A percentile compares a stretch with the other conserved stretches of the same genome.
phyloP scores from a whole-genome alignment of 2,113 vertebrate species.

The Callorhinus ursinus region DNA sequence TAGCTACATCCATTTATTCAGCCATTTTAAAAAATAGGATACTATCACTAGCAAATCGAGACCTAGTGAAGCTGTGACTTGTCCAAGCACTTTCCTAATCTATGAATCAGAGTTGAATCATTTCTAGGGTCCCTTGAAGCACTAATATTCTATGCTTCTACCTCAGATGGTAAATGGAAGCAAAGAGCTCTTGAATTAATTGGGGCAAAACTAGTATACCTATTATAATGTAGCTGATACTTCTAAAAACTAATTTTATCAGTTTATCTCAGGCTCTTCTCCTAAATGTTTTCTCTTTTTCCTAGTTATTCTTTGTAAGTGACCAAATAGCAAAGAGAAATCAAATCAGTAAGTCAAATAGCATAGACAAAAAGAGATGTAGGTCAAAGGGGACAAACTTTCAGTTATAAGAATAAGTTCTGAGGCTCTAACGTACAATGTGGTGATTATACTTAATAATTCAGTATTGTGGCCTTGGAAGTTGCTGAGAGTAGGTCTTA shows the following conservation, averaged over 20 bases:
- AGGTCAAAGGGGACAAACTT: background rate
- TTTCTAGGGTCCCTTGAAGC: background rate
- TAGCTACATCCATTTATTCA: background rate
- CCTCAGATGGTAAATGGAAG: background rate
- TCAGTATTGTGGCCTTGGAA: background rate
- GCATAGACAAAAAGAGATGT: background rate
- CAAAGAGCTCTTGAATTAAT: background rate
- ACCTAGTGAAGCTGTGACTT: background rate
- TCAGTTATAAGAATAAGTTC: background rate
- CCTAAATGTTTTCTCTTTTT: slow-evolving; percentile 42
- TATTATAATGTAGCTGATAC: background rate
- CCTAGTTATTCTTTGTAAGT: slow-evolving; percentile 51
- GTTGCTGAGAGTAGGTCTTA: background rate
- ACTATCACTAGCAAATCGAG: slow-evolving; percentile 5
- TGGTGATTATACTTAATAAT: background rate
- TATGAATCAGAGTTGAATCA: background rate
- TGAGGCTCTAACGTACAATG: background rate
- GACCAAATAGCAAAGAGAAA: background rate
- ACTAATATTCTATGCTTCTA: background rate
- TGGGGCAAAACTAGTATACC: background rate
- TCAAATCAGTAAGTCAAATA: background rate
- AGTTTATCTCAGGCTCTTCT: background rate
- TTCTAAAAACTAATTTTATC: slow-evolving; percentile 37
- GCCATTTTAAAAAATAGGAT: background rate
- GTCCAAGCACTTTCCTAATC: slow-evolving; percentile 24